Base-by-base conservation (phyloP, 2,797 vertebrate genomes). In the Siniperca undulata region DNA sequence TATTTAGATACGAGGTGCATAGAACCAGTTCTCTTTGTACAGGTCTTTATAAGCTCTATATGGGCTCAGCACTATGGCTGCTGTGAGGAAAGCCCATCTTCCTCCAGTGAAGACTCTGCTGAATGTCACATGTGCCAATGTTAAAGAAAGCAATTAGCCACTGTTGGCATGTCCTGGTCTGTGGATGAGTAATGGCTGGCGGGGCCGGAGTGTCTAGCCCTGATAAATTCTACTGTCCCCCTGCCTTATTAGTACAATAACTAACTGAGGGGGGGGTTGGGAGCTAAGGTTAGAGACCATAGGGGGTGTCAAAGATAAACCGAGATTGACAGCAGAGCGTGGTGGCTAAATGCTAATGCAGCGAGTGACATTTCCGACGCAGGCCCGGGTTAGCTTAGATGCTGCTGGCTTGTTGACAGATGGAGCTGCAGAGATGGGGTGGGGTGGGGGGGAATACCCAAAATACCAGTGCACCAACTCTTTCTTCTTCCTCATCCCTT, bases 341-440 rank as follows among this genome's bases (percentile, higher is more conserved):
- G 77, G 88, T 70, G 78, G 92, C 92, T 95, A 96, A 96, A 96
- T 96, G 96, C 95, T 96, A 96, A 96, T 96, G 95, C 88, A 84
- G 87, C 76, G 77, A 81, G 78, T 96, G 96, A 96, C 95, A 96
- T 96, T 96, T 96, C 79, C 85, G n/a, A 83, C 24, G 88, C 80
- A 60, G 66, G 88, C 78, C 82, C 40, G 58, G 91, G 91, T 94
- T 94, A 93, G 92, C 92, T 87, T 88, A 75, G 86, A 87, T 88
- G 88, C 83, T 86, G 89, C 81, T 72, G 85, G 76, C 36, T 6
- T 38, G 74, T 83, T 94, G 93, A 93, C 92, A 93, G 89, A 82
- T 73, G n/a, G 65, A 77, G 69, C 69, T 42, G 56, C 59, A 60
- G 77, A 70, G 81, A 79, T 4, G 52, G 4, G 20, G 22, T 38